Conservation (phyloP, 2,888 invertebrate genomes). For the Thymelicus lineola region DNA sequence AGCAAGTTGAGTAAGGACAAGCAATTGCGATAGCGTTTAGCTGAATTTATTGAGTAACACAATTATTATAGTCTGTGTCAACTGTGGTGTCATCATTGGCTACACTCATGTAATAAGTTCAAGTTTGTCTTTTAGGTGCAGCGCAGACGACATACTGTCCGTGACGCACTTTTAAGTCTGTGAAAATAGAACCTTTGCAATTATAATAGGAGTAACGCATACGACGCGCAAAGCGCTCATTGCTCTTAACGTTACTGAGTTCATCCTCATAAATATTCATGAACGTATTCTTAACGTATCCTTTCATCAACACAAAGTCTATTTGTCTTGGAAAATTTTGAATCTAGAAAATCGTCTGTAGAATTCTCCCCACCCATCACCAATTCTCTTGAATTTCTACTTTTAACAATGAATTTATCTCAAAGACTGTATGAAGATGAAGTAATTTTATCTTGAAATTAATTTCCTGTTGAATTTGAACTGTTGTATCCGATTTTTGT, state of each 20-base stretch:
- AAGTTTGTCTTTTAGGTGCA: not conserved
- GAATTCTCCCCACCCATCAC: too few relatives aligned
- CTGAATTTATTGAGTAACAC: slow-evolving; percentile 7
- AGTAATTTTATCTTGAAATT: too few relatives aligned
- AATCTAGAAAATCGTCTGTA: not conserved
- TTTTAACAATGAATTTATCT: too few relatives aligned
- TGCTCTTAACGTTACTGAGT: not conserved
- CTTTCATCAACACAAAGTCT: not conserved
- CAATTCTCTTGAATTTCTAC: too few relatives aligned
- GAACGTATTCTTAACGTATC: not conserved
- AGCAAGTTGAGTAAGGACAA: not conserved
- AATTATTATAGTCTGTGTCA: not conserved
- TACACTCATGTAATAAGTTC: not conserved
- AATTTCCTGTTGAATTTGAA: too few relatives aligned
- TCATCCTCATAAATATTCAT: not conserved
- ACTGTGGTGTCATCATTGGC: not conserved
- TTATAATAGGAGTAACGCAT: too few relatives aligned
- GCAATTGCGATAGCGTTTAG: slow-evolving; percentile 7
- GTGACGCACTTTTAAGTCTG: too few relatives aligned
- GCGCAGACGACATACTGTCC: too few relatives aligned
- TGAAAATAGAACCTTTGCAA: too few relatives aligned
- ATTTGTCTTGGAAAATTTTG: not conserved
- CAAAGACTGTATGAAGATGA: too few relatives aligned
- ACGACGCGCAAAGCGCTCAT: too few relatives aligned
- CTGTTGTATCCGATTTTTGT: too few relatives aligned